These are phyloP conservation scores for Athene noctua DNA, from an alignment of 2,113 vertebrate species.

Conservation along the genomic window DNA sequence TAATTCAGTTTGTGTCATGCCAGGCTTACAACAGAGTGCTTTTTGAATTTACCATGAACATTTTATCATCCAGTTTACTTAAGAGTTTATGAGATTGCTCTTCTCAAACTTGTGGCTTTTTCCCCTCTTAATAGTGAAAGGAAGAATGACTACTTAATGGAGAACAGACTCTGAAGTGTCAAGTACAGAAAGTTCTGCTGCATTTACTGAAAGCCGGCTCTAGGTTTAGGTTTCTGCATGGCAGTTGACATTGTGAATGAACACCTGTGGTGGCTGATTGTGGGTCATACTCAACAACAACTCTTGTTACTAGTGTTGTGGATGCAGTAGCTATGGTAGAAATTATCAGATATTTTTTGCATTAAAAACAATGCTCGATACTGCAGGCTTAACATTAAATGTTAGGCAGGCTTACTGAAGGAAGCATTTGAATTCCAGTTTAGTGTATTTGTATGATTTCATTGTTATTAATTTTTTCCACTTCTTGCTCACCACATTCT, in stretches of 20 bases:
- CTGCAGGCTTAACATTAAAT: background rate
- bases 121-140: background rate
- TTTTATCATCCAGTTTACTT: background rate
- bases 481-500: background rate
- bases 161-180: background rate
- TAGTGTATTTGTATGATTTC: background rate
- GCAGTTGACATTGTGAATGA: background rate
- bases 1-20: background rate
- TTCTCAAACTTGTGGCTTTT: background rate
- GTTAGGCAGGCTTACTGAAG: background rate
- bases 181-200: background rate
- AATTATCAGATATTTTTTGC: background rate
- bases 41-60: background rate
- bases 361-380: background rate
- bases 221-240: background rate
- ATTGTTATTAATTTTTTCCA: background rate
- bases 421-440: background rate
- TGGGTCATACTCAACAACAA: background rate
- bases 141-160: background rate
- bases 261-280: fast-evolving
- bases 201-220: background rate
- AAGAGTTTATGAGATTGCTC: background rate
- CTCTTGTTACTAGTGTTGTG: background rate
- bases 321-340: background rate
- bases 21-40: background rate